These are phyloP conservation scores for Melangyna quadrimaculata DNA, from an alignment of 2,888 invertebrate genomes.

Conservation along the genomic window DNA sequence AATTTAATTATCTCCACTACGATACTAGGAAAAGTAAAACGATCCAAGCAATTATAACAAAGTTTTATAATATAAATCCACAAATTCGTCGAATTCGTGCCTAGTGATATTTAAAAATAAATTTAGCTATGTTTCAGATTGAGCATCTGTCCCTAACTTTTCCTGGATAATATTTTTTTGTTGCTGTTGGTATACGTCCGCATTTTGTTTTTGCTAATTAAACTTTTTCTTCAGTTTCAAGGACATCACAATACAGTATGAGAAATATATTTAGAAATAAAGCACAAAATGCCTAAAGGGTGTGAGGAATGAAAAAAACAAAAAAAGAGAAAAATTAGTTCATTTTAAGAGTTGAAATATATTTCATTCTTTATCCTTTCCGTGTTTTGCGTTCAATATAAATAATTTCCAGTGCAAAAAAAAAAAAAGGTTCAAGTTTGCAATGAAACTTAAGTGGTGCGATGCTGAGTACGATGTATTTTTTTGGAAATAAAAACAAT, in stretches of 20 bases:
- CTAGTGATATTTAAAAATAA: neutral
- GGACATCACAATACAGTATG: neutral
- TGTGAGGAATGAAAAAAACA: no score
- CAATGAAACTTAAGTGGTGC: slow-evolving; percentile 5
- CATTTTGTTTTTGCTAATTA: slow-evolving; percentile 32
- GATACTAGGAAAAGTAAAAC: no score
- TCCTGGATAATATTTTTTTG: neutral
- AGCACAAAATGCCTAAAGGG: neutral
- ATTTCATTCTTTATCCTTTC: slow-evolving; percentile 20
- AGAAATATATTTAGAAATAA: neutral
- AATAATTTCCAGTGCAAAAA: slow-evolving; percentile 1
- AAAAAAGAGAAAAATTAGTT: slow-evolving; percentile 7
- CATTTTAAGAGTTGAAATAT: slow-evolving; percentile 8
- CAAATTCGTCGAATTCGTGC: neutral
- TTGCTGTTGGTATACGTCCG: neutral
- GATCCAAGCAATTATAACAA: no score
- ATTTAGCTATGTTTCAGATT: neutral
- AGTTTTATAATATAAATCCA: no score
- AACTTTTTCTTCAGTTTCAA: slow-evolving; percentile 37
- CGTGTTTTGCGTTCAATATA: slow-evolving; percentile 22
- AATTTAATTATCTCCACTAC: no score
- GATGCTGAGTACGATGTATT: neutral
- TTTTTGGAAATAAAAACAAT: slow-evolving; percentile 11
- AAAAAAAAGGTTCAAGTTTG: slow-evolving; percentile 27
- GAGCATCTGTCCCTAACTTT: slow-evolving; percentile 27